Percentiles rank a stretch among this genome's conserved stretches.
phyloP scores from a whole-genome alignment of 2,113 vertebrate genomes.

The Eidolon helvum region DNA sequence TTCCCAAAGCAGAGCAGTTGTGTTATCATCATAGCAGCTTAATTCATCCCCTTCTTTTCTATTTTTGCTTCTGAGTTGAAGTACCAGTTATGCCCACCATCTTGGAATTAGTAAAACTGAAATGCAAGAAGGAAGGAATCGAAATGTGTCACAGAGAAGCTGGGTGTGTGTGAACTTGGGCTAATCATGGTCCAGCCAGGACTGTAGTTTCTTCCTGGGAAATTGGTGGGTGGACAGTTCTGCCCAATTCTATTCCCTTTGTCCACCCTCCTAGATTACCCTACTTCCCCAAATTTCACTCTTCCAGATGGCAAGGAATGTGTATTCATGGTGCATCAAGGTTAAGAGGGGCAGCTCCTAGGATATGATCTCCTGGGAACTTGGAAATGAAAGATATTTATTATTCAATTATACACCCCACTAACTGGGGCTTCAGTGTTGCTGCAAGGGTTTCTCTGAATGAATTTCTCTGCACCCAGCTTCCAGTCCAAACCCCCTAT shows the following conservation, averaged over 20 bases:
- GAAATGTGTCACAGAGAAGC: rapidly evolving
- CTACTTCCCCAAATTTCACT: neutral
- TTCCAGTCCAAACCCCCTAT: rapidly evolving
- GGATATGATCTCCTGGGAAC: neutral
- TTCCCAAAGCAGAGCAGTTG: neutral
- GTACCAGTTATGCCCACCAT: neutral
- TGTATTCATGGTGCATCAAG: too few relatives aligned
- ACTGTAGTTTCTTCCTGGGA: neutral
- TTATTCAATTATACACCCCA: too few relatives aligned
- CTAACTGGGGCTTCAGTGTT: neutral
- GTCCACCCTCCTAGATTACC: neutral
- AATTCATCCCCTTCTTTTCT: neutral
- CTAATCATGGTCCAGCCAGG: too few relatives aligned
- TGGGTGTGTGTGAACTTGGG: neutral
- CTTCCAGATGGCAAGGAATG: neutral
- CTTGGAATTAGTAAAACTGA: neutral
- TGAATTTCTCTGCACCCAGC: neutral
- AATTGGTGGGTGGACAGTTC: neutral
- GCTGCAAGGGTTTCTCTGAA: neutral
- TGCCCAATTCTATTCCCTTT: neutral
- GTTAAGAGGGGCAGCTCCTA: too few relatives aligned
- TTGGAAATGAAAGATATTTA: neutral
- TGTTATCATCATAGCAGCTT: neutral
- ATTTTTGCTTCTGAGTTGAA: neutral
- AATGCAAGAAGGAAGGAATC: neutral